phyloP scores from a whole-genome alignment of 2,888 invertebrate species.

The Acanthopleura granulata region DNA sequence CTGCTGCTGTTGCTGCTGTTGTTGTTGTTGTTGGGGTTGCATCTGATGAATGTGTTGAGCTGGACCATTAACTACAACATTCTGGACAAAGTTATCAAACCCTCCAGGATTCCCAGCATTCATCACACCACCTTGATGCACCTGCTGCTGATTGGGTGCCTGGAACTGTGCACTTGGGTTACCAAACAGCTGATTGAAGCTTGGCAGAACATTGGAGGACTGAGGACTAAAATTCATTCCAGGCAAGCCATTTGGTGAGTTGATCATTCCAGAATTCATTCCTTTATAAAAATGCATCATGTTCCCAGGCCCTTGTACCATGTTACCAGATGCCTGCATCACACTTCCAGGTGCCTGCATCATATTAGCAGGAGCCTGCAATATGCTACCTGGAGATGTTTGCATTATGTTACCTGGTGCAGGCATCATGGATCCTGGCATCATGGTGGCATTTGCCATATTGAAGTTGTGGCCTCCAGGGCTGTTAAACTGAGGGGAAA shows the following conservation, averaged over 20 bases:
- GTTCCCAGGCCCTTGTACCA: not conserved
- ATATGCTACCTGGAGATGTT: not conserved
- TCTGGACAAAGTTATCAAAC: slow-evolving; percentile 18
- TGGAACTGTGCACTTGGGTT: slow-evolving; percentile 2
- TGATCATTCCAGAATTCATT: slow-evolving; percentile 13
- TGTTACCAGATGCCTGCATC: not conserved
- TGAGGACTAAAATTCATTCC: slow-evolving; percentile 10
- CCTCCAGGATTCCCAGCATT: not conserved
- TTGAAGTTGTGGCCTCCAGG: not conserved
- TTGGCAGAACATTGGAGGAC: slow-evolving; percentile 15
- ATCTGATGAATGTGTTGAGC: not conserved
- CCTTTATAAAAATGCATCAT: slow-evolving; percentile 15
- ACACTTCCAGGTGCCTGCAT: not conserved
- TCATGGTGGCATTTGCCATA: slow-evolving; percentile 12
- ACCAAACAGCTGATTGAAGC: slow-evolving; percentile 17
- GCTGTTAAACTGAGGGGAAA: slow-evolving; percentile 14
- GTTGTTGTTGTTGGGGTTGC: not conserved
- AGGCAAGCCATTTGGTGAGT: slow-evolving; percentile 1
- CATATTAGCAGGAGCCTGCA: not conserved
- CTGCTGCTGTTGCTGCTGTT: slow-evolving; percentile 9
- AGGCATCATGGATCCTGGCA: not conserved
- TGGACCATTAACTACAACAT: slow-evolving; percentile 4
- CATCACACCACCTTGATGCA: slow-evolving; percentile 11
- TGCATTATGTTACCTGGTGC: slow-evolving; percentile 15
- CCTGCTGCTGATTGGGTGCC: slow-evolving; percentile 7